Evolutionary conservation across 2,113 vertebrate species (phyloP).

Genomic region (Tympanuchus pallidicinctus): DNA sequence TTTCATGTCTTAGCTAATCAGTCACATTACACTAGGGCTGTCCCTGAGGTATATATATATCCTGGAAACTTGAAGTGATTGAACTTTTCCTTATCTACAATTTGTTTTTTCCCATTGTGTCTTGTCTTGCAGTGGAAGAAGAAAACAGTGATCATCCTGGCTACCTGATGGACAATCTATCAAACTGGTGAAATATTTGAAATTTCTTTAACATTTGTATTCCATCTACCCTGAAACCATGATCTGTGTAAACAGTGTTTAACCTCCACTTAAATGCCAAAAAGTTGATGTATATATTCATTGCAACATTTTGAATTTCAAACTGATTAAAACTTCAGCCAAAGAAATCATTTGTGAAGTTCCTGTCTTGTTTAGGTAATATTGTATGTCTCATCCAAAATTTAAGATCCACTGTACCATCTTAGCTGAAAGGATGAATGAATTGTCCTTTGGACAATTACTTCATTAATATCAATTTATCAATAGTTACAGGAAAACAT

Average conservation of each 20-base stretch:
- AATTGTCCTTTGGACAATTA: not conserved
- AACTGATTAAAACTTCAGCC: not conserved
- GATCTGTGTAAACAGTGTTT: not conserved
- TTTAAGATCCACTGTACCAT: not conserved
- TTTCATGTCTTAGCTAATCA: not conserved
- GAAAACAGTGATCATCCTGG: slow-evolving; percentile 53
- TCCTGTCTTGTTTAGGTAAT: not conserved
- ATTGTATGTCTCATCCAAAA: not conserved
- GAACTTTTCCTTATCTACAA: not conserved
- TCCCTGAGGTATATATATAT: not conserved
- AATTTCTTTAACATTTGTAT: not conserved
- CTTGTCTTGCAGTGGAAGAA: slow-evolving; percentile 68
- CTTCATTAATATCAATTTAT: not conserved
- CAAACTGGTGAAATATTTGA: slow-evolving; percentile 64
- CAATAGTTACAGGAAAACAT: not conserved
- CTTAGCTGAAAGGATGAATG: not conserved
- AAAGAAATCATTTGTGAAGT: not conserved
- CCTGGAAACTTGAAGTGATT: not conserved
- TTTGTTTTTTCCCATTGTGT: not conserved
- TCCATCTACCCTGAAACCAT: not conserved
- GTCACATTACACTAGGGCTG: not conserved
- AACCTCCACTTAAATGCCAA: not conserved
- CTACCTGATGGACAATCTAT: slow-evolving; percentile 59
- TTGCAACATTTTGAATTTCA: not conserved
- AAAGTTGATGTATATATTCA: not conserved